These are phyloP conservation scores for Philopedon plagiatum DNA, from an alignment of 2,888 invertebrate genomes.

Conservation along the genomic window DNA sequence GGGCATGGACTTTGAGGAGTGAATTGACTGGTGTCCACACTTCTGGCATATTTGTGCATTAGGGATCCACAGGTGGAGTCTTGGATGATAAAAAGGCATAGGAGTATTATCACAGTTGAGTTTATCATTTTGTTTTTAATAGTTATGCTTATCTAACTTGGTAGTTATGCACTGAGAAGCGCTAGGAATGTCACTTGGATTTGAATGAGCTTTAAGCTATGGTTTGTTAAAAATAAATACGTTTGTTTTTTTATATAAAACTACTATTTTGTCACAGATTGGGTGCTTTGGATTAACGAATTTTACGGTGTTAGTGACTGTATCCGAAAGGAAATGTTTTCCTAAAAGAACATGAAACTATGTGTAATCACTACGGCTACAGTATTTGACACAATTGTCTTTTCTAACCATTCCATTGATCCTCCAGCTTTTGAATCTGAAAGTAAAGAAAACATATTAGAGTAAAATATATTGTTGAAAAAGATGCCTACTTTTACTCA, in stretches of 20 bases:
- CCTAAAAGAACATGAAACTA: not conserved
- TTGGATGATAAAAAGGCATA: not conserved
- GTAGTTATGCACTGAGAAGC: not conserved
- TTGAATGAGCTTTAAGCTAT: not conserved
- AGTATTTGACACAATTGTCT: not conserved
- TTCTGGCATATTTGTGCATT: constrained; percentile 26
- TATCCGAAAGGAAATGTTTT: not conserved
- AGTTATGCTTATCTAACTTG: not conserved
- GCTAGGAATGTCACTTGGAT: not conserved
- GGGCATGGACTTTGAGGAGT: constrained; percentile 64
- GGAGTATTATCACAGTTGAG: constrained; percentile 22
- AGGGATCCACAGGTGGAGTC: not conserved
- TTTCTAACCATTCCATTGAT: constrained; percentile 15
- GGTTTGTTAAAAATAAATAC: not conserved
- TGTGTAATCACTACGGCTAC: not conserved
- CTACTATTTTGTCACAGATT: not conserved
- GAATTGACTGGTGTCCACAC: constrained; percentile 27
- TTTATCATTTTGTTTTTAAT: constrained; percentile 1
- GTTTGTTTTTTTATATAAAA: not conserved
- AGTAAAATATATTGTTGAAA: not conserved
- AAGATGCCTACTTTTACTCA: too few relatives aligned
- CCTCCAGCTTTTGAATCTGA: not conserved
- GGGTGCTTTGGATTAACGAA: too few relatives aligned
- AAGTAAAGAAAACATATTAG: not conserved
- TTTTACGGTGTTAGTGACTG: too few relatives aligned